phyloP scores from a whole-genome alignment of 2,888 invertebrate genomes.

The Drosophila vallismaia region DNA sequence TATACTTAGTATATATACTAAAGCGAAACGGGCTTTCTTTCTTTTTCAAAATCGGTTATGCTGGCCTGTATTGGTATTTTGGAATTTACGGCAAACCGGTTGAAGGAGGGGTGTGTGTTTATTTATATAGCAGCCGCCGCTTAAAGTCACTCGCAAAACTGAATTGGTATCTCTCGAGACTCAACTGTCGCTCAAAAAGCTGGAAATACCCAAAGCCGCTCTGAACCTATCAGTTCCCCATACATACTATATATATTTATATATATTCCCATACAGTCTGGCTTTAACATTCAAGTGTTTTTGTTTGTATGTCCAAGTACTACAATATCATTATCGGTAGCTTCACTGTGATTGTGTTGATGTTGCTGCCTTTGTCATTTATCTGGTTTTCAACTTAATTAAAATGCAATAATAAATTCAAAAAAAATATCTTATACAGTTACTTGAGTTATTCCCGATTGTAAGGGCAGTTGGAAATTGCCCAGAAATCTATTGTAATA shows the following conservation, averaged over 20 bases:
- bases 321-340: constrained; percentile 43
- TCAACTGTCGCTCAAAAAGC: constrained; percentile 62
- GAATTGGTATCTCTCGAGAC: constrained; percentile 13
- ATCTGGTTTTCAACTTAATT: constrained; percentile 28
- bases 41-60: constrained; percentile 41
- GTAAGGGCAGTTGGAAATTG: not conserved
- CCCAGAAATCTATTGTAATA: not conserved
- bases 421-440: not conserved
- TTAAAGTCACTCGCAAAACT: not conserved
- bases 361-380: constrained; percentile 31
- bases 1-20: constrained; percentile 37
- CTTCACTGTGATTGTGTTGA: constrained; percentile 29
- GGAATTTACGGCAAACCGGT: constrained; percentile 33
- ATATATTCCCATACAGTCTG: constrained; percentile 10
- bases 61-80: constrained; percentile 19
- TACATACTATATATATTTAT: not conserved
- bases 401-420: constrained; percentile 4
- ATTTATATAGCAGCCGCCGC: constrained; percentile 27
- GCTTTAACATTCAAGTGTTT: constrained; percentile 13
- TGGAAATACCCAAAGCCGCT: constrained; percentile 68
- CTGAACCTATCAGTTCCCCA: constrained; percentile 54
- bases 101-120: constrained; percentile 17
- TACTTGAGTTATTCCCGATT: not conserved
- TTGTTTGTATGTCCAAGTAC: constrained; percentile 19
- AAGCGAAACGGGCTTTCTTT: constrained; percentile 29